Evolutionary conservation across 1,140 invertebrate species (phyloP), one percentile per base, ranked within the genome.

Genomic region (Drosophila ogumai): DNA sequence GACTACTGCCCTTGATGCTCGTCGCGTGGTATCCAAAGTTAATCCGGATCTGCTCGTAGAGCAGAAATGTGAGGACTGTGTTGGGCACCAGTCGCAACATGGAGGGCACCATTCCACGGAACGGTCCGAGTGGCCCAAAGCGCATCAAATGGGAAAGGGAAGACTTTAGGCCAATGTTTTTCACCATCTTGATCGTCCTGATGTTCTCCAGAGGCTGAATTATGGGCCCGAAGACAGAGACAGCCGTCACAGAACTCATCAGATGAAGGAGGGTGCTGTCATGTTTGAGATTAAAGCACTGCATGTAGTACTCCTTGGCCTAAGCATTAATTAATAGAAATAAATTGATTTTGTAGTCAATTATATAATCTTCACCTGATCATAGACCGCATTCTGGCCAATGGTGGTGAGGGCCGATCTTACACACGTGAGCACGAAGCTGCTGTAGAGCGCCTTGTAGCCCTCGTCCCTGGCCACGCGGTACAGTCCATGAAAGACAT

Each of bases 161-260:
- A 0, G 71, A n/a, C 2, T 12, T 1, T 3, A 43, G 0, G 3
- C 19, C 19, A 0, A 22, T 10, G 0, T 59, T 46, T 3, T 56
- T 1, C 5, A 46, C 55, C 82, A 87, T 87, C 25, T 50, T 38
- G 22, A 87, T 40, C 0, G 79, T 81, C 32, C 81, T 69, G 3
- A 86, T 10, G 25, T 87, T 65, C 38, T 87, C 84, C 3, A 87
- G 13, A 12, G 84, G 84, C 34, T 87, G 84, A 3, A 74, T 43
- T 3, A 87, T 31, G 0, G 84, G 84, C 0, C 25, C 76, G 13
- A 60, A 82, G n/a, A 73, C 1, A 12, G 68, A 28, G 1, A 67
- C 79, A 5, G 84, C 72, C 3, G 79, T 65, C 4, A 65, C 17
- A 0, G 84, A 82, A n/a, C 84, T 87, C 0, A 69, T 22, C 13